These are phyloP conservation scores for Aphidius ervi DNA, from an alignment of 1,140 invertebrate genomes.

Conservation along the genomic window DNA sequence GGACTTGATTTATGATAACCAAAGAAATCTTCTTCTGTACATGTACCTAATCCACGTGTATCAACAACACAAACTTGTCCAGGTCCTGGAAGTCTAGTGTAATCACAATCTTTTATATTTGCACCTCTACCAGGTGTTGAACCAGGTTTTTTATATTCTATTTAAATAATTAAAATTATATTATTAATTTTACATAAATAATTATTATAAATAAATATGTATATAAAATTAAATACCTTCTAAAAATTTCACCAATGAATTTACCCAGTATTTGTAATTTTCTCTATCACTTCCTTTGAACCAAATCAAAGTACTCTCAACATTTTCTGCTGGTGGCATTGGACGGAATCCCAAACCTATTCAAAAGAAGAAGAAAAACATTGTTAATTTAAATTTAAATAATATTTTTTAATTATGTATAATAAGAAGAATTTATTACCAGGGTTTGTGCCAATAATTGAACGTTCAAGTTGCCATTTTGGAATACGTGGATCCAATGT, in stretches of 20 bases:
- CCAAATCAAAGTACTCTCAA: constrained; percentile 91
- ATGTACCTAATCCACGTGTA: constrained; percentile 62
- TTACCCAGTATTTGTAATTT: constrained; percentile 74
- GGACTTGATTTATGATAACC: constrained; percentile 74
- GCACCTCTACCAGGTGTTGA: constrained; percentile 55
- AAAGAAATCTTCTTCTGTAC: constrained; percentile 68
- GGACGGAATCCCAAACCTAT: constrained; percentile 88
- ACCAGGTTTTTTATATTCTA: constrained; percentile 60
- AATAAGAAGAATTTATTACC: constrained; percentile 48
- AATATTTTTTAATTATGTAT: neutral
- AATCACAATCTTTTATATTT: constrained; percentile 58
- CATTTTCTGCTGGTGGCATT: constrained; percentile 73
- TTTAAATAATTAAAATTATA: constrained; percentile 1
- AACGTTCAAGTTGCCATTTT: constrained; percentile 74
- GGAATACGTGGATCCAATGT: constrained; percentile 84
- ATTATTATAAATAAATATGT: neutral
- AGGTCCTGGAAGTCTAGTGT: constrained; percentile 49
- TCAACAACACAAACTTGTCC: constrained; percentile 62
- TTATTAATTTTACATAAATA: neutral
- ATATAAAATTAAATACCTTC: constrained; percentile 56
- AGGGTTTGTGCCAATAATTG: constrained; percentile 88
- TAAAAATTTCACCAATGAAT: constrained; percentile 69
- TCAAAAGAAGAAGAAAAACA: constrained; percentile 23
- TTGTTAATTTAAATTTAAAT: neutral
- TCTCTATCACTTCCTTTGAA: constrained; percentile 73